Evolutionary conservation across 2,113 vertebrate genomes (phyloP).

Genomic region (Sander vitreus): DNA sequence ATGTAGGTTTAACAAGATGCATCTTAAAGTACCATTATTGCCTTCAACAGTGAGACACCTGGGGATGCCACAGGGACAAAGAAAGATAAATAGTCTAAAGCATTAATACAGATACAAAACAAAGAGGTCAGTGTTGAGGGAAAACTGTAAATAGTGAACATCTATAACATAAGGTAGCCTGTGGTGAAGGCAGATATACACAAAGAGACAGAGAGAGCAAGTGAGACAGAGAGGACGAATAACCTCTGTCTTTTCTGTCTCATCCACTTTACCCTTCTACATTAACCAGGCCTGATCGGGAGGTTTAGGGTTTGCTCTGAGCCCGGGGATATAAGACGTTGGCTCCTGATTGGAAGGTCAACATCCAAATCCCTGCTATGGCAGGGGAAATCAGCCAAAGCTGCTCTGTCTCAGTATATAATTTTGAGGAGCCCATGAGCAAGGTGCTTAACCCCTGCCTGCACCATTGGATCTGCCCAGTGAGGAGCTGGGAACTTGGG

Average conservation of each 20-base stretch:
- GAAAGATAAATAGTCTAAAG: neutral
- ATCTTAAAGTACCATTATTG: neutral
- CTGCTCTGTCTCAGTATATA: slow-evolving; percentile 36
- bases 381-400: slow-evolving; percentile 46
- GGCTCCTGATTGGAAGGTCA: slow-evolving; percentile 44
- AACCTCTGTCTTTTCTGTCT: slow-evolving; percentile 54
- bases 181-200: slow-evolving; percentile 28
- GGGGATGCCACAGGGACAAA: neutral
- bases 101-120: slow-evolving; percentile 2
- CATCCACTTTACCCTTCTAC: slow-evolving; percentile 37
- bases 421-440: slow-evolving; percentile 46
- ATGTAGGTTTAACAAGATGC: neutral
- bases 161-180: slow-evolving; percentile 16
- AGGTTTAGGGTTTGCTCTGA: slow-evolving; percentile 12
- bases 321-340: neutral
- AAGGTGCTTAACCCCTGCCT: slow-evolving; percentile 39
- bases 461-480: neutral
- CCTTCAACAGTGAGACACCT: neutral
- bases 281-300: slow-evolving; percentile 34
- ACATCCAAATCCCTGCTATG: slow-evolving; percentile 22
- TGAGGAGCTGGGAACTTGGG: neutral
- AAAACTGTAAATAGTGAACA: slow-evolving; percentile 21
- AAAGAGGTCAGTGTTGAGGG: slow-evolving; percentile 15
- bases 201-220: slow-evolving; percentile 31
- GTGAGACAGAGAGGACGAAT: slow-evolving; percentile 27